Conservation (phyloP, 92 coral and sea anemone species). For the Epizoanthus ramosus region DNA sequence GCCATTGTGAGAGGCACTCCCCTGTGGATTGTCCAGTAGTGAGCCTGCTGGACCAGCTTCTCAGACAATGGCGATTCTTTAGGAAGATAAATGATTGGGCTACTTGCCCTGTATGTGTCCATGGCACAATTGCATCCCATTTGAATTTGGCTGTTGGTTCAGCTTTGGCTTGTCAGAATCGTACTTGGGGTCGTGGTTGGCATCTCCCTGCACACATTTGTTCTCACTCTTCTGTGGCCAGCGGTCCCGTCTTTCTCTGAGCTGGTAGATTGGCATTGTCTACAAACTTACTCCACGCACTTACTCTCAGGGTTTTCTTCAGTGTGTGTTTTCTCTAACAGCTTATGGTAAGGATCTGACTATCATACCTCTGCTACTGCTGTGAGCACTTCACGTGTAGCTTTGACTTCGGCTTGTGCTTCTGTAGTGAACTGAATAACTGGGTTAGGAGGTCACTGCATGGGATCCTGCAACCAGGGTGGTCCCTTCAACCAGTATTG, state of each 20-base stretch:
- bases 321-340: constrained; percentile 14
- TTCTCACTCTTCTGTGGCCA: constrained; percentile 25
- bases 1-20: too few relatives aligned
- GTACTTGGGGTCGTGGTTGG: background rate
- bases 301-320: constrained; percentile 11
- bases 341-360: constrained; percentile 28
- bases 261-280: background rate
- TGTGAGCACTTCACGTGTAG: background rate
- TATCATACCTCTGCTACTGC: constrained; percentile 6
- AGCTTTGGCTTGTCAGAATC: constrained; percentile 21
- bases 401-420: constrained; percentile 24
- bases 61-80: constrained; percentile 4
- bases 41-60: constrained; percentile 42
- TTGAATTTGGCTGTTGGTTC: constrained; percentile 32
- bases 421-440: constrained; percentile 12
- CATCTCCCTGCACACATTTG: constrained; percentile 30
- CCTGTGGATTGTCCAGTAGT: constrained; percentile 39
- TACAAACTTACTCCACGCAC: constrained; percentile 42
- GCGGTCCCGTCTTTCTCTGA: constrained; percentile 24
- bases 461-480: constrained; percentile 26
- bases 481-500: constrained; percentile 16
- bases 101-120: constrained; percentile 36
- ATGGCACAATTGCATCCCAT: constrained; percentile 39
- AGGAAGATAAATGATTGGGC: constrained; percentile 57
- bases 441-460: constrained; percentile 26